phyloP scores from a whole-genome alignment of 1,140 invertebrate genomes.

The Polyergus mexicanus region DNA sequence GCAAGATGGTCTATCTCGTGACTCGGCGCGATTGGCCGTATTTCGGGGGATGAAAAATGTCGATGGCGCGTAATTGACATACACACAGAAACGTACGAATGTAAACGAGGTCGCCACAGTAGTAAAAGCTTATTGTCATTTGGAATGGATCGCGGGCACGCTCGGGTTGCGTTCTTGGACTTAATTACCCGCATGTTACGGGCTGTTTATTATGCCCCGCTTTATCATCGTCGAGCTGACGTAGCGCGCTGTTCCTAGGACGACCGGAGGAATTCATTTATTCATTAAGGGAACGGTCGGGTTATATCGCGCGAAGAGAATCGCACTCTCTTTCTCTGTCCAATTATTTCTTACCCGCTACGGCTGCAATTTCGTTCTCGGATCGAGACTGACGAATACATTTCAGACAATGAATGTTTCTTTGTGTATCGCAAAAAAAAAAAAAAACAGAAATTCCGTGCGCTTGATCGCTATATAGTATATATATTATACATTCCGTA shows the following conservation, averaged over 20 bases:
- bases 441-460: constrained; percentile 9
- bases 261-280: constrained; percentile 55
- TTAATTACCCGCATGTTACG: constrained; percentile 70
- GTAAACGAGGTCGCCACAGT: constrained; percentile 44
- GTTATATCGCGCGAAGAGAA: neutral
- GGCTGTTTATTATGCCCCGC: constrained; percentile 54
- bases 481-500: constrained; percentile 30
- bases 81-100: neutral
- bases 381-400: neutral
- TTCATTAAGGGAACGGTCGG: constrained; percentile 52
- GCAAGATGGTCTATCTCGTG: constrained; percentile 17
- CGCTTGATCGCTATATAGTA: neutral
- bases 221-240: constrained; percentile 28
- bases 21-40: constrained; percentile 32
- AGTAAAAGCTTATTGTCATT: constrained; percentile 63
- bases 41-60: constrained; percentile 52
- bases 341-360: constrained; percentile 24
- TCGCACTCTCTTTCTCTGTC: neutral
- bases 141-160: constrained; percentile 45
- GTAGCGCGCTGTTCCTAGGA: constrained; percentile 22
- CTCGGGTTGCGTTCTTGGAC: constrained; percentile 56
- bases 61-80: constrained; percentile 15
- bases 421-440: neutral
- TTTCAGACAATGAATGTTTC: constrained; percentile 36
- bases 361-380: constrained; percentile 24